Conservation (phyloP, 2,888 invertebrate species). For the Scrobipalpa atriplicella region DNA sequence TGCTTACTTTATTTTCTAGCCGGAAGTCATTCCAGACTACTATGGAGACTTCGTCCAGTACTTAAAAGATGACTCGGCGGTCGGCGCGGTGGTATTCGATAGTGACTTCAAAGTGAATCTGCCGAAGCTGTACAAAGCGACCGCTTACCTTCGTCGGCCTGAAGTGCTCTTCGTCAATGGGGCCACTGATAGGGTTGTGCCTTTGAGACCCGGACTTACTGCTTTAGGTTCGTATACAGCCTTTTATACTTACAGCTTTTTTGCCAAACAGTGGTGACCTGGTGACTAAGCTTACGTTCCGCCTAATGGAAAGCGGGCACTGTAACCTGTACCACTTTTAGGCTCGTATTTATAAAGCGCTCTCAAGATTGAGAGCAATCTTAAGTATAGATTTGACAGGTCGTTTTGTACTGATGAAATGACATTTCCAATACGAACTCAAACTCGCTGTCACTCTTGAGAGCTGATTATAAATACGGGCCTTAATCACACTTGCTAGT, state of each 20-base stretch:
- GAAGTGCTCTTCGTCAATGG: slow-evolving; percentile 80
- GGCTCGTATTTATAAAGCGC: no score
- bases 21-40: slow-evolving; percentile 51
- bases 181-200: slow-evolving; percentile 69
- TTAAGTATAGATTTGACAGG: no score
- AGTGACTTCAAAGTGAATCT: slow-evolving; percentile 76
- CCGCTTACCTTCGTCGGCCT: slow-evolving; percentile 69
- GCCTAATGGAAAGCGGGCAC: no score
- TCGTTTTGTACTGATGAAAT: no score
- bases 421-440: no score
- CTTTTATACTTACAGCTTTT: not conserved
- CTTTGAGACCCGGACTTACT: slow-evolving; percentile 52
- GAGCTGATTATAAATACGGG: no score
- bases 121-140: slow-evolving; percentile 74
- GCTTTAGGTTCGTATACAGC: slow-evolving; percentile 59
- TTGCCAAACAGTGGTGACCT: no score
- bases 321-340: no score
- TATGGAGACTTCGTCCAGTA: slow-evolving; percentile 57
- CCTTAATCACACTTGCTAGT: no score
- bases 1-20: slow-evolving; percentile 46
- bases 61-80: slow-evolving; percentile 64
- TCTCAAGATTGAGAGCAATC: no score
- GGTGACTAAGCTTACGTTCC: no score
- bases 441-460: no score
- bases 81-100: slow-evolving; percentile 83